Conservation (phyloP, 2,888 invertebrate genomes). For the Tenthredo amoena region DNA sequence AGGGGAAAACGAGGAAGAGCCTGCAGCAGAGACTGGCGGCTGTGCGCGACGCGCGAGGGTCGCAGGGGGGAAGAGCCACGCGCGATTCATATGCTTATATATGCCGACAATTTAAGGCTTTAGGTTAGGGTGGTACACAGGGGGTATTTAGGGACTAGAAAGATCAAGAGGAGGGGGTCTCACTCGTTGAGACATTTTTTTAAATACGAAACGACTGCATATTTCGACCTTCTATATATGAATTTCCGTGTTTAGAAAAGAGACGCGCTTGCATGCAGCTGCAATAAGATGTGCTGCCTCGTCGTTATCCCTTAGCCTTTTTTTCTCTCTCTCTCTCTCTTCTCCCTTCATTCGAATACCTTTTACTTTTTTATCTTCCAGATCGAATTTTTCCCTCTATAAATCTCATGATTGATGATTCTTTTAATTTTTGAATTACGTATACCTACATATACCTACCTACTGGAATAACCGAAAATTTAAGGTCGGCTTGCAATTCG, state of each 20-base stretch:
- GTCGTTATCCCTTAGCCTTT: constrained; percentile 51
- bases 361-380: background rate
- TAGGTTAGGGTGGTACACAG: background rate
- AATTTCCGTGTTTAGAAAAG: constrained; percentile 69
- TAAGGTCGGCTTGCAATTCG: constrained; percentile 41
- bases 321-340: constrained; percentile 24
- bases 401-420: no score
- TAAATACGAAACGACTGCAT: constrained; percentile 56
- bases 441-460: constrained; percentile 3
- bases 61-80: constrained; percentile 35
- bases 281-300: constrained; percentile 27
- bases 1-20: constrained; percentile 22
- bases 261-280: constrained; percentile 62
- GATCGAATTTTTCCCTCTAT: background rate
- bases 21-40: constrained; percentile 49
- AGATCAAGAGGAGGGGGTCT: background rate
- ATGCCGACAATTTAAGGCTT: constrained; percentile 7
- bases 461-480: constrained; percentile 46
- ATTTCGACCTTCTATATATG: constrained; percentile 60
- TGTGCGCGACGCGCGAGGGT: background rate
- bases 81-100: constrained; percentile 53
- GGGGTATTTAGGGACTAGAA: background rate
- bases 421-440: no score
- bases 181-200: constrained; percentile 45
- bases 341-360: background rate